These are phyloP conservation scores for Natrix natrix DNA, from an alignment of 2,797 vertebrate genomes.

Conservation along the genomic window DNA sequence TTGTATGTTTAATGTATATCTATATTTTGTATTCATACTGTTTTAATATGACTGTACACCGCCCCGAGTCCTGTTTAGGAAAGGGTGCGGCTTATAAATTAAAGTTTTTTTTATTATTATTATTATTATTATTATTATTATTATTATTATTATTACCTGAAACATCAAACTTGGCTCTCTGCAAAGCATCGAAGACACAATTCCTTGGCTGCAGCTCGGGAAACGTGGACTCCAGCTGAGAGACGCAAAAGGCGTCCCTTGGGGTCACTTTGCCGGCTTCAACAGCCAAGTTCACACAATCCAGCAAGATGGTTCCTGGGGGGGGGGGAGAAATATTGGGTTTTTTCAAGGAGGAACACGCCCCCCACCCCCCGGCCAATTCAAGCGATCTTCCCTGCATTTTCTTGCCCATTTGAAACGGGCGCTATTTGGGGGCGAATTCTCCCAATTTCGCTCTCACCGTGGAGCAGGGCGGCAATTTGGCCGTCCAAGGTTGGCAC, in stretches of 20 bases:
- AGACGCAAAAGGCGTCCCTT: conserved; percentile 76
- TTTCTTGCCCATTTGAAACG: not conserved
- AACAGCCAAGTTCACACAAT: conserved; percentile 90
- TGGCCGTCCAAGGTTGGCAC: conserved; percentile 80
- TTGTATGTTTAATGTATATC: too few species aligned
- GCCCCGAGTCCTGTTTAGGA: too few species aligned
- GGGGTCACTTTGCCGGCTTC: conserved; percentile 87
- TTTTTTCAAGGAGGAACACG: too few species aligned
- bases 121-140: too few species aligned
- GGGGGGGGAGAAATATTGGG: not conserved
- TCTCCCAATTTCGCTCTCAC: conserved; percentile 61
- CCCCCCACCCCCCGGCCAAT: not conserved
- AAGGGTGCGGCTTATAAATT: too few species aligned
- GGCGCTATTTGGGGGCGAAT: too few species aligned
- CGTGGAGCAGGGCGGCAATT: conserved; percentile 81
- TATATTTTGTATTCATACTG: too few species aligned
- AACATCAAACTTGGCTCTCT: conserved; percentile 87
- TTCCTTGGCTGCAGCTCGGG: conserved; percentile 76
- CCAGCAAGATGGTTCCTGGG: conserved; percentile 83
- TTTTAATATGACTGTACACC: too few species aligned
- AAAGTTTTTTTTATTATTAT: too few species aligned
- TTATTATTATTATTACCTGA: too few species aligned
- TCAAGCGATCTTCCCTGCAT: not conserved
- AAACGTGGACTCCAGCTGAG: conserved; percentile 78
- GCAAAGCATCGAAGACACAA: conserved; percentile 81